These are phyloP conservation scores for Neodiprion pinetum DNA, from an alignment of 1,140 invertebrate genomes.

Conservation along the genomic window DNA sequence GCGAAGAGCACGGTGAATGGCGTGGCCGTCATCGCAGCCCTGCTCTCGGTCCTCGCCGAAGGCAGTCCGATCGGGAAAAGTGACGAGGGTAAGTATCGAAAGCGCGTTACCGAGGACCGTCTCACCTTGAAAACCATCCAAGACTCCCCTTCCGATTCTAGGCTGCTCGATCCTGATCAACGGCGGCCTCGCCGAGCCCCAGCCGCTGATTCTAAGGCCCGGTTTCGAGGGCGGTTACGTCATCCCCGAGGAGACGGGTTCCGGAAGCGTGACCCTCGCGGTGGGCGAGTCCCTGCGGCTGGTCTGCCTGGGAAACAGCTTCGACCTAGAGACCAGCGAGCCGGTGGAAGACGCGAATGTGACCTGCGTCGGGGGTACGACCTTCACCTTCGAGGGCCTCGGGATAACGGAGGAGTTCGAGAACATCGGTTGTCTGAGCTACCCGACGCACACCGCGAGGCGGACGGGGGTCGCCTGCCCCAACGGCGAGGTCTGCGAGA, in stretches of 20 bases:
- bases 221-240: slow-evolving; percentile 19
- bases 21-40: too few relatives aligned
- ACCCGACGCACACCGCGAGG: slow-evolving; percentile 19
- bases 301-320: slow-evolving; percentile 33
- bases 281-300: slow-evolving; percentile 31
- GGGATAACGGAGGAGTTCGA: slow-evolving; percentile 18
- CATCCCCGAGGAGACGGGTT: slow-evolving; percentile 21
- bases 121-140: too few relatives aligned
- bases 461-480: slow-evolving; percentile 21
- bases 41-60: too few relatives aligned
- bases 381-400: slow-evolving; percentile 12
- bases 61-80: too few relatives aligned
- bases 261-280: slow-evolving; percentile 9
- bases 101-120: too few relatives aligned
- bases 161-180: slow-evolving; percentile 28
- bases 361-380: slow-evolving; percentile 18
- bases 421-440: slow-evolving; percentile 24
- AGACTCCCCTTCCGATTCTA: too few relatives aligned
- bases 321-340: slow-evolving; percentile 7
- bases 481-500: slow-evolving; percentile 31
- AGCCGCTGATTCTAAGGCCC: slow-evolving; percentile 28
- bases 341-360: slow-evolving; percentile 11
- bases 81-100: too few relatives aligned
- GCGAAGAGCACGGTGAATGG: too few relatives aligned
- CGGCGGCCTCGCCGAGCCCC: slow-evolving; percentile 24